Conservation (phyloP, 2,888 invertebrate genomes). For the Eurytoma adleriae region DNA sequence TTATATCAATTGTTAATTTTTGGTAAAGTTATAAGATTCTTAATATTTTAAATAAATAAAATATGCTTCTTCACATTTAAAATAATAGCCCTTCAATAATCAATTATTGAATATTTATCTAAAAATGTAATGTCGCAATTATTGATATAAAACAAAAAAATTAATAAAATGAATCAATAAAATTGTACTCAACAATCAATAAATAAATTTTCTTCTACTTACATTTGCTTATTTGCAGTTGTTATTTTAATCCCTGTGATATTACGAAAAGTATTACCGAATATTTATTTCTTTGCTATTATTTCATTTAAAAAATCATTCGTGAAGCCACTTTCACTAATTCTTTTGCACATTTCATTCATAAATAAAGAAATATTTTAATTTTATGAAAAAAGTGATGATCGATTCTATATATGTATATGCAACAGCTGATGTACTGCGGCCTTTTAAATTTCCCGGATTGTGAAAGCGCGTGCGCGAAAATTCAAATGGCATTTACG, state of each 20-base stretch:
- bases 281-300: too few relatives aligned
- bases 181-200: constrained; percentile 3
- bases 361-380: too few relatives aligned
- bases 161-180: neutral
- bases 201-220: constrained; percentile 17
- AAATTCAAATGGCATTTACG: neutral
- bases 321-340: too few relatives aligned
- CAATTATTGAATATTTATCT: constrained; percentile 4
- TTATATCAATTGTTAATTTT: too few relatives aligned
- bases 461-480: neutral
- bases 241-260: neutral
- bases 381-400: too few relatives aligned
- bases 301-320: too few relatives aligned
- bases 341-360: too few relatives aligned
- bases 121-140: neutral
- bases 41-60: neutral
- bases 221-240: neutral
- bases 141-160: neutral
- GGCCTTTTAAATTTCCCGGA: constrained; percentile 12
- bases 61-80: neutral
- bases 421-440: too few relatives aligned
- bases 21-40: constrained; percentile 2
- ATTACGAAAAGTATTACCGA: too few relatives aligned
- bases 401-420: too few relatives aligned
- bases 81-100: constrained; percentile 6